Percentiles rank a stretch among this genome's conserved stretches.
Conservation (phyloP, 2,888 invertebrate genomes). For the Clivina fossor region DNA sequence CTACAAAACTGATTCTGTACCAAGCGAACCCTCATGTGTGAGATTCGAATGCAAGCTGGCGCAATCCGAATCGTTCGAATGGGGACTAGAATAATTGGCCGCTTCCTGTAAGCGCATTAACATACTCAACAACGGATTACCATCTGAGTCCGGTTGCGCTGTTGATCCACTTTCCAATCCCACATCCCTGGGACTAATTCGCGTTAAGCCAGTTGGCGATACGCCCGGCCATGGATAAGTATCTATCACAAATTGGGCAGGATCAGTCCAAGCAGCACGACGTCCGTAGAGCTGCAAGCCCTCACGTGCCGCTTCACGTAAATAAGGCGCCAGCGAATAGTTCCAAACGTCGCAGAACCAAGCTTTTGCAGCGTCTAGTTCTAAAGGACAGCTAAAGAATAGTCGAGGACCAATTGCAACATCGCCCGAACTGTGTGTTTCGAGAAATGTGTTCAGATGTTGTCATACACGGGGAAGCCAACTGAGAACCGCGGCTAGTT, state of each 20-base stretch:
- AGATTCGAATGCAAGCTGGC: constrained; percentile 80
- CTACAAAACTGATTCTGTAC: constrained; percentile 50
- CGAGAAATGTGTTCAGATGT: constrained; percentile 92
- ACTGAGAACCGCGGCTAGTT: constrained; percentile 83
- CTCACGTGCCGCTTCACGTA: constrained; percentile 92
- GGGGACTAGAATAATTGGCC: constrained; percentile 87
- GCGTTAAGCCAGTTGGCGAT: constrained; percentile 64
- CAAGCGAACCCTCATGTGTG: constrained; percentile 68
- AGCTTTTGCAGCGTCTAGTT: constrained; percentile 70
- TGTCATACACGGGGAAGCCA: constrained; percentile 96
- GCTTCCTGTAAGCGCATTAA: constrained; percentile 94
- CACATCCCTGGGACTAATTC: constrained; percentile 89
- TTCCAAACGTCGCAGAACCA: constrained; percentile 99
- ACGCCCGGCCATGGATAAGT: constrained; percentile 91
- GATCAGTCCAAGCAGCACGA: constrained; percentile 89
- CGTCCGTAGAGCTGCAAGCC: constrained; percentile 87
- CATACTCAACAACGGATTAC: constrained; percentile 93
- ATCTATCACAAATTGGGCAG: constrained; percentile 86
- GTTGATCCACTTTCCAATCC: constrained; percentile 74
- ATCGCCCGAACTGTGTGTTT: constrained; percentile 95
- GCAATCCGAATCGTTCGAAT: constrained; percentile 89
- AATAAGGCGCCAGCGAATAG: constrained; percentile 93
- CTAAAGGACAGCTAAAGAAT: constrained; percentile 70
- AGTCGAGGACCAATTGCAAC: constrained; percentile 87
- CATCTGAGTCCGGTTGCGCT: constrained; percentile 68